phyloP scores from a whole-genome alignment of 1,140 invertebrate species.

The Pararge aegeria region DNA sequence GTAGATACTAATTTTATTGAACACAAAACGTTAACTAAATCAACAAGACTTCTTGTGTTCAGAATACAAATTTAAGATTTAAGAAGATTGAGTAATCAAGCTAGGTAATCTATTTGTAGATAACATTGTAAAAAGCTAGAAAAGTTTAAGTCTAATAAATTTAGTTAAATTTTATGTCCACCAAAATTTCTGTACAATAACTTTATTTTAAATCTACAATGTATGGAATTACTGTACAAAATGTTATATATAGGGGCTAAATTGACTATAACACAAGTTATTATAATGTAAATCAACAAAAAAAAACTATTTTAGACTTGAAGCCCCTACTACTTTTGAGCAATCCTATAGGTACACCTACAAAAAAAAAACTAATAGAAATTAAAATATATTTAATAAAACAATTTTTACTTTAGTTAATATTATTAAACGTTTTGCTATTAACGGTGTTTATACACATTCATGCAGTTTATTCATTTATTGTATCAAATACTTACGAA shows the following conservation, averaged over 20 bases:
- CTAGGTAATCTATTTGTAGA: no score
- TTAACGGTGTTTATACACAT: background rate
- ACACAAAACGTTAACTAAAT: background rate
- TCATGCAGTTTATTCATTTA: background rate
- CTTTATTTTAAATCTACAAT: no score
- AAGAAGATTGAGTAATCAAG: no score
- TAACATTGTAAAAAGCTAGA: background rate
- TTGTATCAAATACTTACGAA: background rate
- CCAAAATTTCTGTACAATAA: no score
- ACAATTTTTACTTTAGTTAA: background rate
- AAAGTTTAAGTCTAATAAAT: constrained; percentile 1
- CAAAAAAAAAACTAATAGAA: constrained; percentile 7
- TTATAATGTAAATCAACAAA: background rate
- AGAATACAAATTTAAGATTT: no score
- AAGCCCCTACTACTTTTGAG: constrained; percentile 17
- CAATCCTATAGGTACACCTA: constrained; percentile 11
- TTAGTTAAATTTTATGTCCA: no score
- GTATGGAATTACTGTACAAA: constrained; percentile 4
- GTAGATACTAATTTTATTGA: background rate
- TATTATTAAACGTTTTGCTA: background rate
- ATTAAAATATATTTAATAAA: constrained; percentile 14
- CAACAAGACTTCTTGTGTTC: no score
- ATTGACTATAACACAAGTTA: background rate
- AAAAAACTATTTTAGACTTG: background rate
- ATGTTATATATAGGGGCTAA: background rate